Evolutionary conservation across 2,888 invertebrate genomes (phyloP).

Genomic region (Gordius sp.): DNA sequence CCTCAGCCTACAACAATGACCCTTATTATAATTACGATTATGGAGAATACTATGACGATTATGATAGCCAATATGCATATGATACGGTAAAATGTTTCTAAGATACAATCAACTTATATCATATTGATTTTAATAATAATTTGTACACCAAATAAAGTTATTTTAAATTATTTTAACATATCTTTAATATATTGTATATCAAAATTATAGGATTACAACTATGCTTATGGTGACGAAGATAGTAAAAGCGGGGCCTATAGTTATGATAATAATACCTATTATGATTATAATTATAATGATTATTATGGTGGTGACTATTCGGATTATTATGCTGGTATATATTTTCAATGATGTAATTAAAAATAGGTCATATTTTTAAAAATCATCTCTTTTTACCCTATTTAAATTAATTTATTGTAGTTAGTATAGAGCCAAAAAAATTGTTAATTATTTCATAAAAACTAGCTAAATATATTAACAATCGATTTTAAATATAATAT

Average conservation of each 20-base stretch:
- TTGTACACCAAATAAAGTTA: too few species aligned
- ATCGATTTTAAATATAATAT: background rate
- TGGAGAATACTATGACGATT: constrained; percentile 11
- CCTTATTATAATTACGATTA: constrained; percentile 1
- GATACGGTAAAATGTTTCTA: background rate
- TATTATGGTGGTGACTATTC: constrained; percentile 8
- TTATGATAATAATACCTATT: background rate
- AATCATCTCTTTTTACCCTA: background rate
- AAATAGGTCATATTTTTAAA: background rate
- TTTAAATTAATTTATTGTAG: too few species aligned
- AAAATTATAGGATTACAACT: background rate
- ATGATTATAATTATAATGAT: constrained; percentile 9
- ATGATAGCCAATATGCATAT: constrained; percentile 10
- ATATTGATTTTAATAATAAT: too few species aligned
- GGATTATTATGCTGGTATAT: constrained; percentile 2
- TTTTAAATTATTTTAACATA: too few species aligned
- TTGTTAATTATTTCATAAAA: background rate
- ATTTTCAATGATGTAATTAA: background rate
- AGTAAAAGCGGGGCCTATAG: background rate
- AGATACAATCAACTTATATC: too few species aligned
- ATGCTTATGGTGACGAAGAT: background rate
- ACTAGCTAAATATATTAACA: background rate
- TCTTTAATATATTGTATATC: too few species aligned
- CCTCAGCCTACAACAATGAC: background rate
- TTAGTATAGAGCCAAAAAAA: too few species aligned